Percentiles rank a stretch among this genome's conserved stretches.
Conservation (phyloP, 2,888 invertebrate genomes). For the Tryphoninae sp. region DNA sequence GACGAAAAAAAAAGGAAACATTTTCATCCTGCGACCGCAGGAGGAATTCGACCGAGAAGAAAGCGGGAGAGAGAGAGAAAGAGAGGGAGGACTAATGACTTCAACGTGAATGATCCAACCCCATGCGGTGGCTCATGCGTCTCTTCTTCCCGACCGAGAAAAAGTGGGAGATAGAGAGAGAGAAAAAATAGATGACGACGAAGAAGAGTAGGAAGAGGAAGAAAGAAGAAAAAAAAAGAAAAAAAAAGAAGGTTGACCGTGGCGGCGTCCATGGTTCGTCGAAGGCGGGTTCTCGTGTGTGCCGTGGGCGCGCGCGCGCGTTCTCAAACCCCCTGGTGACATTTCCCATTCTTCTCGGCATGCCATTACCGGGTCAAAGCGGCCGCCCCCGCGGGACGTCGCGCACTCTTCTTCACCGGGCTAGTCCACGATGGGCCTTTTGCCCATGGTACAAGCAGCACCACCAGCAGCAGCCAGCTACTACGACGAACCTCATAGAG, state of each 20-base stretch:
- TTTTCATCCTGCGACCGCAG: slow-evolving; percentile 67
- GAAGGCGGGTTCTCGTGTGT: slow-evolving; percentile 54
- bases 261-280: slow-evolving; percentile 61
- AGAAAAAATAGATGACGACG: slow-evolving; percentile 16
- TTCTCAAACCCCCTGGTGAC: slow-evolving; percentile 79
- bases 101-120: slow-evolving; percentile 76
- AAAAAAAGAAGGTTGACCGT: slow-evolving; percentile 74
- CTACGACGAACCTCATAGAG: slow-evolving; percentile 16
- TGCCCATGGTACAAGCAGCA: slow-evolving; percentile 9
- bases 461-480: background rate
- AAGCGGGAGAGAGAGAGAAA: slow-evolving; percentile 70
- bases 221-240: slow-evolving; percentile 67
- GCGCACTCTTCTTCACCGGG: slow-evolving; percentile 65
- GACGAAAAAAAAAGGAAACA: slow-evolving; percentile 49
- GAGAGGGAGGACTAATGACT: slow-evolving; percentile 79
- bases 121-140: slow-evolving; percentile 70
- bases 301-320: slow-evolving; percentile 69
- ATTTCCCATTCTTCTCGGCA: slow-evolving; percentile 81
- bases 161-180: slow-evolving; percentile 28
- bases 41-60: slow-evolving; percentile 73
- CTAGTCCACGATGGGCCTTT: slow-evolving; percentile 37
- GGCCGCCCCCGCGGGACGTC: slow-evolving; percentile 80
- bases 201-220: slow-evolving; percentile 16
- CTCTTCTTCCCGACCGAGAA: slow-evolving; percentile 27
- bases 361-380: slow-evolving; percentile 80